These are phyloP conservation scores for Drosophila auraria DNA, from an alignment of 1,140 invertebrate genomes.

Conservation along the genomic window DNA sequence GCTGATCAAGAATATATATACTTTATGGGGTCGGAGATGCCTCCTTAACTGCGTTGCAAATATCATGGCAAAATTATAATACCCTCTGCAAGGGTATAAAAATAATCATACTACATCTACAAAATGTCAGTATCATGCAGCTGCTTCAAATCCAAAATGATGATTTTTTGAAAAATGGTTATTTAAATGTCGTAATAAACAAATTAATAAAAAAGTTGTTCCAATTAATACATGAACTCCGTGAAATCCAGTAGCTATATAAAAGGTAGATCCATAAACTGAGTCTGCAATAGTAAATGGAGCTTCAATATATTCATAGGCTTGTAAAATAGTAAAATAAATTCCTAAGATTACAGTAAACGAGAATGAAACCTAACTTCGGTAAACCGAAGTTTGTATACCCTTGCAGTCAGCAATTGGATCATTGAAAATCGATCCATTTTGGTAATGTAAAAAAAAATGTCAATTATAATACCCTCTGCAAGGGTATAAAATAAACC, in stretches of 20 bases:
- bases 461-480: too few relatives aligned
- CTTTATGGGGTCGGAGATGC: too few relatives aligned
- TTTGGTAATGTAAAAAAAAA: too few relatives aligned
- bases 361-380: too few relatives aligned
- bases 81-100: too few relatives aligned
- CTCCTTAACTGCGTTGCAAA: too few relatives aligned
- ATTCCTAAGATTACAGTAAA: constrained; percentile 87
- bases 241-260: constrained; percentile 90
- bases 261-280: constrained; percentile 89
- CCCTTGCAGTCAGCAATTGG: too few relatives aligned
- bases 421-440: too few relatives aligned
- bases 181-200: constrained; percentile 86
- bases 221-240: constrained; percentile 90
- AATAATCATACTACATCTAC: constrained; percentile 91
- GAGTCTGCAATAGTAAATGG: constrained; percentile 88
- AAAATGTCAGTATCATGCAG: constrained; percentile 91
- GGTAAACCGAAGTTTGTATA: too few relatives aligned
- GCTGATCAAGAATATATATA: too few relatives aligned
- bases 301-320: constrained; percentile 86
- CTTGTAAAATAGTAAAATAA: constrained; percentile 86
- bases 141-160: constrained; percentile 90
- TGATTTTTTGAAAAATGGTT: constrained; percentile 87
- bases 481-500: constrained; percentile 85
- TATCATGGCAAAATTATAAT: constrained; percentile 88
- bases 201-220: constrained; percentile 87